Evolutionary conservation across 2,888 invertebrate genomes (phyloP).

Genomic region (Sceliomorpha sp.): DNA sequence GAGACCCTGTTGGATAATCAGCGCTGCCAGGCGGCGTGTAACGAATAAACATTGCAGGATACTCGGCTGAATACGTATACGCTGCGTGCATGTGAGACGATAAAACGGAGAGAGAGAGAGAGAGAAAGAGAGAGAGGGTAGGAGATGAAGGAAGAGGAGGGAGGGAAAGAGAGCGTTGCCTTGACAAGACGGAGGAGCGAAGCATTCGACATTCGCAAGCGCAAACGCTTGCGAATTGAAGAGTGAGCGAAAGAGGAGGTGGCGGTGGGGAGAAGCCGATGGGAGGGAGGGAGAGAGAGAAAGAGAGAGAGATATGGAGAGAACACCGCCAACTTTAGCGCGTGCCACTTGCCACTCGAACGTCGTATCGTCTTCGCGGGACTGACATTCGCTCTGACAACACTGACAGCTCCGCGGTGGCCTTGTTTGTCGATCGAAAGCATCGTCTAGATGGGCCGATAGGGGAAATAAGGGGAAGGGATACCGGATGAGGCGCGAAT

Average conservation of each 20-base stretch:
- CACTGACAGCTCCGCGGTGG: conserved; percentile 43
- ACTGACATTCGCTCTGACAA: conserved; percentile 40
- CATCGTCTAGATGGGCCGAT: no score
- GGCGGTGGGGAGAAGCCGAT: background rate
- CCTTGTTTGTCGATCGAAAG: conserved; percentile 21
- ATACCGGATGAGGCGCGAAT: no score
- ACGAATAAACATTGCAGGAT: conserved; percentile 47
- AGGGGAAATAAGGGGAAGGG: no score
- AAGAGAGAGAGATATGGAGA: conserved; percentile 1
- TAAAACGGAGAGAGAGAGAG: conserved; percentile 25
- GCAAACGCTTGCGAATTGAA: conserved; percentile 23
- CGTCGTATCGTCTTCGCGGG: conserved; percentile 30
- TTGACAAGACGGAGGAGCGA: conserved; percentile 23
- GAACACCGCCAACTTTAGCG: conserved; percentile 47
- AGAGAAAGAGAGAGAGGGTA: conserved; percentile 13
- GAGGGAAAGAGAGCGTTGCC: conserved; percentile 7
- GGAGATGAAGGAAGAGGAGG: conserved; percentile 4
- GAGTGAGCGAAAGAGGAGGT: background rate
- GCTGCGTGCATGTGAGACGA: conserved; percentile 18
- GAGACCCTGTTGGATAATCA: conserved; percentile 54
- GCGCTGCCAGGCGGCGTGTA: conserved; percentile 50
- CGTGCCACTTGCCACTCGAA: conserved; percentile 46
- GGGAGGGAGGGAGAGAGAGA: background rate
- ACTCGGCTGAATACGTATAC: no score
- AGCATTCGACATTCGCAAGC: no score